Evolutionary conservation across 2,797 vertebrate species (phyloP).

Genomic region (Echeneis naucrates): DNA sequence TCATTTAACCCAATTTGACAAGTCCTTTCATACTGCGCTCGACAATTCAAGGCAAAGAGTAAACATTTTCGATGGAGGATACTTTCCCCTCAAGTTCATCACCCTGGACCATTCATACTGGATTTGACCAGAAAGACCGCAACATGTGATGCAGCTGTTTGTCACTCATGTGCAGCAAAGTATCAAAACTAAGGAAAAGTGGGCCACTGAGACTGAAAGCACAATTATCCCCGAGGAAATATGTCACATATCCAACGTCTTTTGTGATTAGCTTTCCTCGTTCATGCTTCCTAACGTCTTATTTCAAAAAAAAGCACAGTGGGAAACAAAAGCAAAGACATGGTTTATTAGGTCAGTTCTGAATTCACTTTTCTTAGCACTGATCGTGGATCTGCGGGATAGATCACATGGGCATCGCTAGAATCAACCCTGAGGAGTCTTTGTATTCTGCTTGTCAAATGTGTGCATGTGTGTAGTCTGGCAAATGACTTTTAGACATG

Average conservation of each 20-base stretch:
- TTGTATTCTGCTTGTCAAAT: constrained; percentile 26
- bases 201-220: constrained; percentile 78
- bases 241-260: constrained; percentile 77
- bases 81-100: constrained; percentile 24
- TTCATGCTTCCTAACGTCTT: constrained; percentile 59
- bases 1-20: constrained; percentile 62
- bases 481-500: constrained; percentile 70
- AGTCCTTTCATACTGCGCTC: constrained; percentile 55
- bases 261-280: constrained; percentile 78
- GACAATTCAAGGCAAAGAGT: constrained; percentile 62
- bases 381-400: constrained; percentile 68
- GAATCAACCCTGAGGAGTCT: constrained; percentile 65
- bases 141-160: constrained; percentile 70
- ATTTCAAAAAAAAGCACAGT: constrained; percentile 64
- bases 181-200: constrained; percentile 70
- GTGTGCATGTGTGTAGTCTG: constrained; percentile 32
- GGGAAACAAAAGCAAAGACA: constrained; percentile 68
- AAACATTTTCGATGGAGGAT: constrained; percentile 54
- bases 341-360: constrained; percentile 74
- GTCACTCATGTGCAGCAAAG: constrained; percentile 71
- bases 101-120: constrained; percentile 55
- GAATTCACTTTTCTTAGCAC: constrained; percentile 59
- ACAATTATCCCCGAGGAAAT: constrained; percentile 76
- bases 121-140: constrained; percentile 60
- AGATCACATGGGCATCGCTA: constrained; percentile 79